These are phyloP conservation scores for Acanthornis magna DNA, from an alignment of 2,797 vertebrate species.

Conservation along the genomic window DNA sequence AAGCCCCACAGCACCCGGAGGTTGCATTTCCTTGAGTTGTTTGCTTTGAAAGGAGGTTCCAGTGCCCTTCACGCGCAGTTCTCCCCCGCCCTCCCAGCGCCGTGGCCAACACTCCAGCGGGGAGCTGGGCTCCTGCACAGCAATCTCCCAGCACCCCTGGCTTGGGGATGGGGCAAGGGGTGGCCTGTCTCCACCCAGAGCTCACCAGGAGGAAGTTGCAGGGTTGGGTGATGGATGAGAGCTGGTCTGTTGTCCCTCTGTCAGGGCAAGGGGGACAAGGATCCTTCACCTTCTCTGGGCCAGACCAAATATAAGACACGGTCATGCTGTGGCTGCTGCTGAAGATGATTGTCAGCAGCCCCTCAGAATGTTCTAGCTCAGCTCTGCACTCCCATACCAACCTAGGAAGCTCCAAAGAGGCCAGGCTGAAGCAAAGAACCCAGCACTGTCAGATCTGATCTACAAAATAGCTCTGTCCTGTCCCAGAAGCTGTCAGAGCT, in stretches of 20 bases:
- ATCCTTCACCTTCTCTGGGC: neutral
- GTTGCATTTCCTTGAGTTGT: conserved; percentile 13
- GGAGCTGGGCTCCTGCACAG: neutral
- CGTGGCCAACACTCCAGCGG: rapidly evolving
- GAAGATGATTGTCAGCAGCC: neutral
- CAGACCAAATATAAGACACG: neutral
- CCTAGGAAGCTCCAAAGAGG: neutral
- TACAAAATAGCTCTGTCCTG: neutral
- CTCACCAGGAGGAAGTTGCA: neutral
- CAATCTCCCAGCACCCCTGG: neutral
- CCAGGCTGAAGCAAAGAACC: neutral
- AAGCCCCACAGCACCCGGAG: neutral
- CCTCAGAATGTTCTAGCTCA: neutral
- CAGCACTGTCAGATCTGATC: rapidly evolving
- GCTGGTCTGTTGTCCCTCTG: neutral
- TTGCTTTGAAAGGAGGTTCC: conserved; percentile 35
- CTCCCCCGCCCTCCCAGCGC: neutral
- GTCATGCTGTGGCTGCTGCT: neutral
- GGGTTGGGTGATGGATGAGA: neutral
- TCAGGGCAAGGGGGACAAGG: neutral
- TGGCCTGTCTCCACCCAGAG: neutral
- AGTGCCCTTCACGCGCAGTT: rapidly evolving
- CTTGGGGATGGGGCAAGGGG: neutral
- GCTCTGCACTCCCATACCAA: neutral
- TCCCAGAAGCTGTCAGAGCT: neutral